Conservation (phyloP, 2,888 invertebrate species). For the Drosophila buzzatii region DNA sequence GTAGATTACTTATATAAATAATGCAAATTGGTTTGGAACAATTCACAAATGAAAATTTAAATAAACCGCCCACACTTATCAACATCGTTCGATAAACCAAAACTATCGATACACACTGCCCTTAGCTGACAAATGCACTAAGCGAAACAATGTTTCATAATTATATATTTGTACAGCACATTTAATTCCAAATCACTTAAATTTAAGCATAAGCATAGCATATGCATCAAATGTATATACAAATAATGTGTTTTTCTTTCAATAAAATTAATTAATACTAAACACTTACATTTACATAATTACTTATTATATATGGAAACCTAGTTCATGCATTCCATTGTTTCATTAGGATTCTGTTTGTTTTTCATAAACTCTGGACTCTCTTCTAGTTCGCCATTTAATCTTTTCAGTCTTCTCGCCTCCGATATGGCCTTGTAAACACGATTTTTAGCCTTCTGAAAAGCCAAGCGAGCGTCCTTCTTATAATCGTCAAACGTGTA, state of each 20-base stretch:
- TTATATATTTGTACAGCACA: background rate
- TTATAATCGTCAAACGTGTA: conserved; percentile 45
- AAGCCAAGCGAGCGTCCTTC: conserved; percentile 43
- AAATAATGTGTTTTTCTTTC: background rate
- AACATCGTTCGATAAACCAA: background rate
- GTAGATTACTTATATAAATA: background rate
- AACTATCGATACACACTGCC: background rate
- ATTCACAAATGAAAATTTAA: background rate
- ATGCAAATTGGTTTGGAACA: background rate
- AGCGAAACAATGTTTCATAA: background rate
- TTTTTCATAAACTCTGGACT: background rate
- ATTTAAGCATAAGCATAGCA: background rate
- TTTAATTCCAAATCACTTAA: background rate
- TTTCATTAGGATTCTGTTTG: conserved; percentile 1
- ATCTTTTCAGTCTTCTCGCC: conserved; percentile 25
- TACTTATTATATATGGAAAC: background rate
- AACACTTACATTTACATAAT: background rate
- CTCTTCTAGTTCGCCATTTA: conserved; percentile 6
- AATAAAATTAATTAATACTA: conserved; percentile 7
- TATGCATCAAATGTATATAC: conserved; percentile 8
- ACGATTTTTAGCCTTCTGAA: conserved; percentile 47
- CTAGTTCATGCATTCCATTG: conserved; percentile 11
- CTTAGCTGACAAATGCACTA: background rate
- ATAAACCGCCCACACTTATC: background rate
- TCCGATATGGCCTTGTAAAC: conserved; percentile 41